Percentiles rank a stretch among this genome's conserved stretches.
These are phyloP conservation scores for Gymnodraco acuticeps DNA, from an alignment of 2,797 vertebrate species.

Conservation along the genomic window DNA sequence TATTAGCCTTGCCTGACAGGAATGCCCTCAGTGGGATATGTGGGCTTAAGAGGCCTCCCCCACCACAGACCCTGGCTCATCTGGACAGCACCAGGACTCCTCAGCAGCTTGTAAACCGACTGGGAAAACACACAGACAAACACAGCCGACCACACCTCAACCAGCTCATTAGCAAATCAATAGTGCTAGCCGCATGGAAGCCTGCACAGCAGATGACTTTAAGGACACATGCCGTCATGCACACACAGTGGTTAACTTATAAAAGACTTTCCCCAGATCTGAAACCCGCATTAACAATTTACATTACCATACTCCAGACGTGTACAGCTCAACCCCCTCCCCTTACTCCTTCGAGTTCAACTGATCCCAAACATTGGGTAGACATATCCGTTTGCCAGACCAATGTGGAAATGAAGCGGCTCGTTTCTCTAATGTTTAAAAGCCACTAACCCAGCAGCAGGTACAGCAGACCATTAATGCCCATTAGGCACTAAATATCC, in stretches of 20 bases:
- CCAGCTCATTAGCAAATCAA: conserved; percentile 77
- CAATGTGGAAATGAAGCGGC: conserved; percentile 74
- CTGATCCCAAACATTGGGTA: conserved; percentile 64
- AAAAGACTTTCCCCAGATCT: conserved; percentile 68
- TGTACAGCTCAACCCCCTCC: conserved; percentile 35
- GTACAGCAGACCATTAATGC: conserved; percentile 72
- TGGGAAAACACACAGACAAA: conserved; percentile 76
- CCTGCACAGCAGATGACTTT: conserved; percentile 72
- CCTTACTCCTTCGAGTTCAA: conserved; percentile 34
- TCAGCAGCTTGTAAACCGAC: conserved; percentile 71
- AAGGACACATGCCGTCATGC: conserved; percentile 61
- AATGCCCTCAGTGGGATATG: conserved; percentile 75
- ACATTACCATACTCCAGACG: conserved; percentile 56
- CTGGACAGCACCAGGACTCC: conserved; percentile 76
- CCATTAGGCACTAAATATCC: conserved; percentile 64
- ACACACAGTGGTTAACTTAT: conserved; percentile 68
- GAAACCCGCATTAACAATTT: conserved; percentile 77
- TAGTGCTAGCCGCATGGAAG: conserved; percentile 64
- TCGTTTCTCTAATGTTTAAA: conserved; percentile 68
- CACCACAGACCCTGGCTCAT: conserved; percentile 72
- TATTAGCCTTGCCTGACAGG: conserved; percentile 75
- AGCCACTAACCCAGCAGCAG: conserved; percentile 72
- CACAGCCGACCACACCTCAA: conserved; percentile 75
- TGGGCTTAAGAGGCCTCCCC: conserved; percentile 69
- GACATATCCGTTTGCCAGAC: conserved; percentile 66